Evolutionary conservation across 1,140 invertebrate species (phyloP).

Genomic region (Teleogryllus occipitalis): DNA sequence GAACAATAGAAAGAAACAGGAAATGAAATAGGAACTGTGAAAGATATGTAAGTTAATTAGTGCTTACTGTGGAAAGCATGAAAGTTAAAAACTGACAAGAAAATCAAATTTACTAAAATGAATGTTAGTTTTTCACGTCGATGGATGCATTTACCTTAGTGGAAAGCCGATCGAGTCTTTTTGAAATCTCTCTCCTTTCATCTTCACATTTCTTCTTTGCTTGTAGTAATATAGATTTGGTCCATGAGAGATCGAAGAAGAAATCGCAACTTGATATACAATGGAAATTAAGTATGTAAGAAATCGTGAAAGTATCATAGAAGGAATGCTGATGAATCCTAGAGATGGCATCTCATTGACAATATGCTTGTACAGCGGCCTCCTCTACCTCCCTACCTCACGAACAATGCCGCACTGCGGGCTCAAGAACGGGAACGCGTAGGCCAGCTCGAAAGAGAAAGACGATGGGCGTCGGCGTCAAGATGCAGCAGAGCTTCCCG

Average conservation of each 20-base stretch:
- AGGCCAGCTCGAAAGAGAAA: no score
- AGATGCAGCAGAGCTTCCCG: no score
- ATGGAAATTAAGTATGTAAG: no score
- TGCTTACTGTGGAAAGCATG: no score
- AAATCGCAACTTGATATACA: neutral
- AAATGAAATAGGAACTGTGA: no score
- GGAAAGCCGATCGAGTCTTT: neutral
- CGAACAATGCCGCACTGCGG: neutral
- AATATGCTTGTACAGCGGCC: neutral
- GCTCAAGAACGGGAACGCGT: neutral
- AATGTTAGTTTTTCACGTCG: no score
- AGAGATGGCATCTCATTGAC: neutral
- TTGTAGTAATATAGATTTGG: neutral
- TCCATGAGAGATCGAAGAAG: neutral
- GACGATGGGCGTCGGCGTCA: neutral
- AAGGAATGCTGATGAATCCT: neutral
- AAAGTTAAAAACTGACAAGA: no score
- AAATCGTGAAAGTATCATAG: neutral
- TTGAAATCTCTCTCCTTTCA: neutral
- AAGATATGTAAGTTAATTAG: no score
- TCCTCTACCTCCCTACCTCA: no score
- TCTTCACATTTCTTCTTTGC: neutral
- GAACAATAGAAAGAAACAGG: no score
- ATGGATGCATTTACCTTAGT: neutral
- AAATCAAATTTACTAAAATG: no score